Conservation (phyloP, 2,113 vertebrate genomes). For the Sinocyclocheilus anophthalmus region DNA sequence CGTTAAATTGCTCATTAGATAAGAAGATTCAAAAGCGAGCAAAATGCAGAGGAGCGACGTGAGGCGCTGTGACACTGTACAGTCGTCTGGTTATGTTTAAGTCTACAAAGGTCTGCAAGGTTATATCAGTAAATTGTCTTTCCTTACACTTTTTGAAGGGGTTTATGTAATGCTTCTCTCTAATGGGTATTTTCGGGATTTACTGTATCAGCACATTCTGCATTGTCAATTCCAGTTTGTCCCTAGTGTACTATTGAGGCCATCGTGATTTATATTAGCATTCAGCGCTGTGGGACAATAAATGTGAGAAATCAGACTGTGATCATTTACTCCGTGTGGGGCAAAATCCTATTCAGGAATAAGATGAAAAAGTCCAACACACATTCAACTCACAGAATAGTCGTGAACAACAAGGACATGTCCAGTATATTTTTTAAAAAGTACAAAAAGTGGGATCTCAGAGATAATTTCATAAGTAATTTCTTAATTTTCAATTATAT, state of each 20-base stretch:
- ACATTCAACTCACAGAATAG: background rate
- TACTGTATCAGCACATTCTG: conserved; percentile 20
- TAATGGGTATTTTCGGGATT: background rate
- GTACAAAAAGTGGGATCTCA: background rate
- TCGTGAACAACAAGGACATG: background rate
- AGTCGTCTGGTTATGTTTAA: conserved; percentile 48
- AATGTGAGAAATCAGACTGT: conserved; percentile 17
- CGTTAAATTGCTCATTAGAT: conserved; percentile 77
- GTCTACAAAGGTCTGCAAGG: conserved; percentile 9
- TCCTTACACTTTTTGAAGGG: background rate
- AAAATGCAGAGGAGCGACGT: conserved; percentile 59
- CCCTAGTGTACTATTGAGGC: conserved; percentile 15
- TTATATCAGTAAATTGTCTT: background rate
- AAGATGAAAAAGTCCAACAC: background rate
- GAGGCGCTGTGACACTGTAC: conserved; percentile 58
- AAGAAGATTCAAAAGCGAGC: conserved; percentile 63
- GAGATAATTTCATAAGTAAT: background rate
- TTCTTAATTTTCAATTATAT: background rate
- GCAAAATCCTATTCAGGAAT: background rate
- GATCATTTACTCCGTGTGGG: background rate
- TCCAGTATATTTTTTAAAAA: background rate
- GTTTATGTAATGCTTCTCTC: conserved; percentile 19
- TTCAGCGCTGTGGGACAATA: conserved; percentile 8
- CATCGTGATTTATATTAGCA: conserved; percentile 34
- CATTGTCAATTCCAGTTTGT: conserved; percentile 18